Evolutionary conservation across 2,797 vertebrate species (phyloP).

Genomic region (Sebastiscus tertius): DNA sequence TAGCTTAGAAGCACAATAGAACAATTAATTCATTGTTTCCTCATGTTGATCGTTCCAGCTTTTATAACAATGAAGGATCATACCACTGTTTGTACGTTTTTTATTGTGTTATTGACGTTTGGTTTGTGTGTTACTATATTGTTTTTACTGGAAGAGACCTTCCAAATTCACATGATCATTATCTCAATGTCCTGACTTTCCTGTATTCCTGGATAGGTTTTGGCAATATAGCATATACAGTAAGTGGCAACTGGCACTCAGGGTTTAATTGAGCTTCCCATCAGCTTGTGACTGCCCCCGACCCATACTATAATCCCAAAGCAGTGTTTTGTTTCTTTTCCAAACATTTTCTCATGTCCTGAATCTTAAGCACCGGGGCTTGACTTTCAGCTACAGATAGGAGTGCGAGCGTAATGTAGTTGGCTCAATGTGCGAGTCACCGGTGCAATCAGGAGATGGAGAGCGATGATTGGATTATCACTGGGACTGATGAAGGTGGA

Average conservation of each 20-base stretch:
- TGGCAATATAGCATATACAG: background rate
- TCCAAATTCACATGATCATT: background rate
- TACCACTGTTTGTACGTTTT: background rate
- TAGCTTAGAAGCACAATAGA: background rate
- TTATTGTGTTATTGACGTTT: background rate
- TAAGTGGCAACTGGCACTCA: background rate
- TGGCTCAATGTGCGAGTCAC: constrained; percentile 23
- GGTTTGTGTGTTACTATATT: background rate
- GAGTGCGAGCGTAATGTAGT: background rate
- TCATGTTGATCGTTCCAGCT: background rate
- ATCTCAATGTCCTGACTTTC: background rate
- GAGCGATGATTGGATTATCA: constrained; percentile 59
- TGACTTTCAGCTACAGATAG: constrained; percentile 35
- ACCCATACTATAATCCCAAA: background rate
- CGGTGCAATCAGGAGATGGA: constrained; percentile 55
- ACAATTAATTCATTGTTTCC: background rate
- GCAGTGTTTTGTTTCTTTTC: background rate
- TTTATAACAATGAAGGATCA: background rate
- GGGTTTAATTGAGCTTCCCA: background rate
- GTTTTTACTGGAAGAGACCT: background rate
- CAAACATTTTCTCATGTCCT: constrained; percentile 2
- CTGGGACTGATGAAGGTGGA: constrained; percentile 28
- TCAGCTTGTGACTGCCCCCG: background rate
- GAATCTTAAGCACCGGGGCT: background rate
- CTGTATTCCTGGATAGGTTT: background rate